Evolutionary conservation across 1,140 invertebrate species (phyloP), one percentile per base, ranked within the genome.

Genomic region (Cydia strobilella): DNA sequence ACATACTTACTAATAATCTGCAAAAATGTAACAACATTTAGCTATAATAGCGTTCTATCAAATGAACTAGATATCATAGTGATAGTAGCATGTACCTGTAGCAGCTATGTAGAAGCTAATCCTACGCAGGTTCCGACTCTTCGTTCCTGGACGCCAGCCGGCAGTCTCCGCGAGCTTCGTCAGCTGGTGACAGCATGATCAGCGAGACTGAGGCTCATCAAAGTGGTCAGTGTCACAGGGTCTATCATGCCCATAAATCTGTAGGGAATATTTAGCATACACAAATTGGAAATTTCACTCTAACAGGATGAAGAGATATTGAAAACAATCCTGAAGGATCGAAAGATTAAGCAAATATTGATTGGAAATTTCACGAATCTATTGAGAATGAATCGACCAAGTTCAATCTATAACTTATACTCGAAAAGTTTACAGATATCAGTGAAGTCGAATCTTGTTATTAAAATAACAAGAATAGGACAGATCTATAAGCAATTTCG

Each of bases 181-280:
- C 91, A 48, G 90, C 86, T 75, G 91, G 91, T 51, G 91, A 93
- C 77, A 93, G 91, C 75, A 79, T 91, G 35, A 84, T 88, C 51
- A 93, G 91, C 80, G 91, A 93, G 86, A 93, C 91, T 23, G 91
- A 93, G 75, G 91, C 91, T 72, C 91, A 93, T 75, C 91, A 93
- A 82, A 93, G 91, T 80, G 91, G 91, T 93, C 79, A 90, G 87
- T 90, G 83, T 31, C 1, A 12, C 31, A 35, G 27, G 35, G 15
- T 3, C n/a, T 39, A 59, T 59, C 51, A 59, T 59, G 9, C 3
- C 51, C 54, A 12, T 23, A 1, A 23, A 23, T 10, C 9, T 59
- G 54, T 10, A 23, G 10, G 7, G 6, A 59, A 45, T 39, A 39
- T 9, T 45, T 2, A 45, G 0, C 20, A 59, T 59, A 10, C 7